These are phyloP conservation scores for Lichenostomus cassidix DNA, from an alignment of 2,113 vertebrate species.

Conservation along the genomic window DNA sequence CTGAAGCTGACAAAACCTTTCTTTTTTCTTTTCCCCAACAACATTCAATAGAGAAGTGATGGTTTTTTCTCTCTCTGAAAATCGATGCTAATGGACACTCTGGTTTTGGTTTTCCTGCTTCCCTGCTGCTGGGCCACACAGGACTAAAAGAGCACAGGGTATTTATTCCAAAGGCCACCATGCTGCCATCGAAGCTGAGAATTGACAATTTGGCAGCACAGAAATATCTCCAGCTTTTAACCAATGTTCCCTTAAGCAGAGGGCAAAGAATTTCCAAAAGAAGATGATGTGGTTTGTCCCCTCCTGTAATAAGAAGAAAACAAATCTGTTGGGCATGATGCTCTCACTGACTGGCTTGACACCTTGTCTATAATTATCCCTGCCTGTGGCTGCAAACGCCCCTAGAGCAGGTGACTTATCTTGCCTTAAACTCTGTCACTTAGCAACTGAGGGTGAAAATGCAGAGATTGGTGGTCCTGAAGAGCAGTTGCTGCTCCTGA, in stretches of 20 bases:
- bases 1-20: not conserved
- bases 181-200: conserved; percentile 76
- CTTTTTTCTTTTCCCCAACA: no score
- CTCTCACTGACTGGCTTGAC: not conserved
- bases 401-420: not conserved
- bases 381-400: not conserved
- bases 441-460: not conserved
- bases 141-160: conserved; percentile 73
- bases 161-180: conserved; percentile 77
- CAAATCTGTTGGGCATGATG: not conserved
- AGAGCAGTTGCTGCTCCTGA: not conserved
- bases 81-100: not conserved
- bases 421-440: not conserved
- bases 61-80: not conserved
- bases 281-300: conserved; percentile 22
- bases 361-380: not conserved
- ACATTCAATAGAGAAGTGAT: not conserved
- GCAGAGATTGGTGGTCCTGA: not conserved
- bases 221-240: conserved; percentile 79
- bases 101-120: not conserved
- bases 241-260: conserved; percentile 67
- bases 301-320: conserved; percentile 45
- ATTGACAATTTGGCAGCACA: conserved; percentile 79
- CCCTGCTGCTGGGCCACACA: conserved; percentile 76
- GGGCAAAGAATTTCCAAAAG: conserved; percentile 69